phyloP scores from a whole-genome alignment of 2,797 vertebrate species.

The Pseudomugil gertrudae region DNA sequence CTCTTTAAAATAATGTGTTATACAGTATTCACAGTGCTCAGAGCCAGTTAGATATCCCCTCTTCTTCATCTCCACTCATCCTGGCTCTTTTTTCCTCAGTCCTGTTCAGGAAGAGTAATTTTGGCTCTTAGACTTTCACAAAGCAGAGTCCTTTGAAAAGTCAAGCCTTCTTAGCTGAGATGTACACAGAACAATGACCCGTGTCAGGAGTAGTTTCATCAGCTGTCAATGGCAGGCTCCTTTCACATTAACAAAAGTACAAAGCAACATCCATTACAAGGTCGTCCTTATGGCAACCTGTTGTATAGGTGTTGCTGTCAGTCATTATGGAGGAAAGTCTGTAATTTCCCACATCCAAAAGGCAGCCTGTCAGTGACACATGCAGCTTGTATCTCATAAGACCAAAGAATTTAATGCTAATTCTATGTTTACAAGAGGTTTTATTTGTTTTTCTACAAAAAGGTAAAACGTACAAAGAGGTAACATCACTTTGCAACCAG shows the following conservation, averaged over 20 bases:
- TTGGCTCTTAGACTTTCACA: slow-evolving; percentile 34
- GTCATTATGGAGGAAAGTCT: slow-evolving; percentile 11
- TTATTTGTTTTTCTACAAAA: slow-evolving; percentile 58
- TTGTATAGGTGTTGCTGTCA: neutral
- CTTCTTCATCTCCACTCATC: slow-evolving; percentile 1
- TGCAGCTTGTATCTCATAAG: slow-evolving; percentile 40
- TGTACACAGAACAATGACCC: slow-evolving; percentile 44
- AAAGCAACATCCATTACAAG: slow-evolving; percentile 14
- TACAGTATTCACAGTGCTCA: slow-evolving; percentile 11
- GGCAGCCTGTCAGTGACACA: slow-evolving; percentile 38
- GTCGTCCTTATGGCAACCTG: slow-evolving; percentile 4
- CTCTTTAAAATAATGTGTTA: slow-evolving; percentile 25
- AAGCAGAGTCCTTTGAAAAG: slow-evolving; percentile 45
- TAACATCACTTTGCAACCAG: slow-evolving; percentile 75
- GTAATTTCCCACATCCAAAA: slow-evolving; percentile 28
- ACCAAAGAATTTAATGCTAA: slow-evolving; percentile 52
- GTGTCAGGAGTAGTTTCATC: slow-evolving; percentile 32
- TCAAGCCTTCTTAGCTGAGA: slow-evolving; percentile 28
- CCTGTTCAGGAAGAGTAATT: slow-evolving; percentile 35
- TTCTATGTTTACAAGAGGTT: slow-evolving; percentile 46
- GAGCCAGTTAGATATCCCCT: slow-evolving; percentile 20
- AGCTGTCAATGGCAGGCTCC: slow-evolving; percentile 18
- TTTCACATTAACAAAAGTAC: slow-evolving; percentile 34
- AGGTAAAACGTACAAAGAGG: slow-evolving; percentile 74
- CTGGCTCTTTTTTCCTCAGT: slow-evolving; percentile 4